phyloP scores from a whole-genome alignment of 2,888 invertebrate genomes.

The Diarsia rubi region DNA sequence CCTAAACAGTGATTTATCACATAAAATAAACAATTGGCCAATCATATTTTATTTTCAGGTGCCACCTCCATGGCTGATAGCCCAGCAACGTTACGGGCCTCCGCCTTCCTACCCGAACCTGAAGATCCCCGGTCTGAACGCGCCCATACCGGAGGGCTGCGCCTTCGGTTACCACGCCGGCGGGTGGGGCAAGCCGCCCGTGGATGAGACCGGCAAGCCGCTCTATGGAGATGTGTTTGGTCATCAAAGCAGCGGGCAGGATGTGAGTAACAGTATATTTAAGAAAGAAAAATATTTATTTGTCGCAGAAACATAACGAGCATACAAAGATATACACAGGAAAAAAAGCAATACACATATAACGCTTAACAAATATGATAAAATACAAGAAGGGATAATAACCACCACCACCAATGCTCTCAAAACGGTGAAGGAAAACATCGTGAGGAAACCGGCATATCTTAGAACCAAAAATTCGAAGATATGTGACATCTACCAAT shows the following conservation, averaged over 20 bases:
- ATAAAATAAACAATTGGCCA: neutral
- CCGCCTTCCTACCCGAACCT: constrained; percentile 99
- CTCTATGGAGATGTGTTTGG: constrained; percentile 99
- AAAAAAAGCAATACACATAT: no score
- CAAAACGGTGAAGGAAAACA: no score
- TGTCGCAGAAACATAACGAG: no score
- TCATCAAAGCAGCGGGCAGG: constrained; percentile 93
- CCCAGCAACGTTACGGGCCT: constrained; percentile 99
- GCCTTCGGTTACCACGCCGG: constrained; percentile 99
- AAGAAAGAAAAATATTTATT: no score
- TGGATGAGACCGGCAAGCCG: constrained; percentile 99
- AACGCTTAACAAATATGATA: no score
- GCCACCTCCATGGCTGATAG: constrained; percentile 99
- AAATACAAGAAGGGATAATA: no score
- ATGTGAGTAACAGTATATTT: constrained; percentile 88
- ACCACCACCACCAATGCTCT: no score
- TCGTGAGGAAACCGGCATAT: no score
- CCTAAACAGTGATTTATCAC: neutral
- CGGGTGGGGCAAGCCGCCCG: constrained; percentile 99
- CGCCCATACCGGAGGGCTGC: constrained; percentile 99
- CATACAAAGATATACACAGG: no score
- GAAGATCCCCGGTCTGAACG: constrained; percentile 99
- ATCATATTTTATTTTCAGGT: constrained; percentile 79
- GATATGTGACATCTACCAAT: no score
- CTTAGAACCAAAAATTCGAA: no score